A percentile compares a stretch with the other conserved stretches of the same genome.
These are phyloP conservation scores for Cossypha caffra DNA, from an alignment of 2,797 vertebrate genomes.

Conservation along the genomic window DNA sequence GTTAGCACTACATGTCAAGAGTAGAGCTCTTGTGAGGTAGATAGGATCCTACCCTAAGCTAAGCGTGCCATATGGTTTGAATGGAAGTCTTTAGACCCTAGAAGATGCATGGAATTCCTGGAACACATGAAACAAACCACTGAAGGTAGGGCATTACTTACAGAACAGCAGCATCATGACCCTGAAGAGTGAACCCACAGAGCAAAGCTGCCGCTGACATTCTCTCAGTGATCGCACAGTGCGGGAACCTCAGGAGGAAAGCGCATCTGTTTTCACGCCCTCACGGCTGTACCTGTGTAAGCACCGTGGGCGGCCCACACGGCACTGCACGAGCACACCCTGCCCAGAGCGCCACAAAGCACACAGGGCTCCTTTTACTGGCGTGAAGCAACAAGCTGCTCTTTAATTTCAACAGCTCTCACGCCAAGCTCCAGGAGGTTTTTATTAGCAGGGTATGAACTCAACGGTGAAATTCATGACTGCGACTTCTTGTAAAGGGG, in stretches of 20 bases:
- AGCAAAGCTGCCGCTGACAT: background rate
- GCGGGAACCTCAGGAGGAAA: background rate
- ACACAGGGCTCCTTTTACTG: background rate
- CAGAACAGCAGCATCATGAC: background rate
- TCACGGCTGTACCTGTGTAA: background rate
- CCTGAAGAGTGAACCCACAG: background rate
- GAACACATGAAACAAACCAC: background rate
- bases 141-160: background rate
- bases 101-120: background rate
- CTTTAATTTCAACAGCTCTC: background rate
- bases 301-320: background rate
- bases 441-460: background rate
- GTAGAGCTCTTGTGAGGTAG: rapidly evolving
- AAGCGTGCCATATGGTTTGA: background rate
- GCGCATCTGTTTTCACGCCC: background rate
- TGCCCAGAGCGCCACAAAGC: background rate
- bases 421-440: background rate
- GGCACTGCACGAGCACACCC: rapidly evolving
- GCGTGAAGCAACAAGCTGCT: background rate
- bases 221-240: background rate
- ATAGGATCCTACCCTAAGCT: background rate
- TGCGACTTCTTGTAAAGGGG: rapidly evolving
- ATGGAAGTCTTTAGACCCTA: background rate
- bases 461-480: rapidly evolving
- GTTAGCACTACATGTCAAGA: rapidly evolving